phyloP scores from a whole-genome alignment of 1,140 invertebrate species.

The Holcopasites calliopsidis region DNA sequence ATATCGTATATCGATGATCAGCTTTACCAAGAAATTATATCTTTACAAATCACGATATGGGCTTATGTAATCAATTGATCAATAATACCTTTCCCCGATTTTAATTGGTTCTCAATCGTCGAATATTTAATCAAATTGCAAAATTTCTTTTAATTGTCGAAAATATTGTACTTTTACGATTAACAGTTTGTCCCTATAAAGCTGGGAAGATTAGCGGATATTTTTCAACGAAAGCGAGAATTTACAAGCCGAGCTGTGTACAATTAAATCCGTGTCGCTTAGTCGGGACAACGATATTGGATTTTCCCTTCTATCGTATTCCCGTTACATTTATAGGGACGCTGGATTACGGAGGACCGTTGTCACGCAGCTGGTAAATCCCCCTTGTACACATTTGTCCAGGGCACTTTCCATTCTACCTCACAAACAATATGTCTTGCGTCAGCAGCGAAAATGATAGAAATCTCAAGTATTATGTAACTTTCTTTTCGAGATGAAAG shows the following conservation, averaged over 20 bases:
- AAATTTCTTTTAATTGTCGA: too few species aligned
- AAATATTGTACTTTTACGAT: too few species aligned
- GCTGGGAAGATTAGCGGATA: too few species aligned
- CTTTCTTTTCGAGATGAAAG: too few species aligned
- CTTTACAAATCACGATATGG: too few species aligned
- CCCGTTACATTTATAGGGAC: not conserved
- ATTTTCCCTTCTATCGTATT: constrained; percentile 34
- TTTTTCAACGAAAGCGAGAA: not conserved
- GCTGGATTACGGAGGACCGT: constrained; percentile 2
- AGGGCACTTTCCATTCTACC: not conserved
- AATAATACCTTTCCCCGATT: too few species aligned
- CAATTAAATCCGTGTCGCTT: not conserved
- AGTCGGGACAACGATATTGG: not conserved
- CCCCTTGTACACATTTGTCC: not conserved
- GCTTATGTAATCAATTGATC: too few species aligned
- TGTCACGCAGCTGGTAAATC: constrained; percentile 26
- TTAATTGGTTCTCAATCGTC: too few species aligned
- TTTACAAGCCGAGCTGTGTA: not conserved
- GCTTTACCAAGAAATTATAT: too few species aligned
- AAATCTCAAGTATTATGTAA: not conserved
- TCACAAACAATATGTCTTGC: not conserved
- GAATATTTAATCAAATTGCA: too few species aligned
- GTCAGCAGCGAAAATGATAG: not conserved
- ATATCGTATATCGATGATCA: not conserved
- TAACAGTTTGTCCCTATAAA: too few species aligned